A percentile compares a stretch with the other conserved stretches of the same genome.
phyloP scores from a whole-genome alignment of 2,888 invertebrate species.

The Phorcus lineatus region DNA sequence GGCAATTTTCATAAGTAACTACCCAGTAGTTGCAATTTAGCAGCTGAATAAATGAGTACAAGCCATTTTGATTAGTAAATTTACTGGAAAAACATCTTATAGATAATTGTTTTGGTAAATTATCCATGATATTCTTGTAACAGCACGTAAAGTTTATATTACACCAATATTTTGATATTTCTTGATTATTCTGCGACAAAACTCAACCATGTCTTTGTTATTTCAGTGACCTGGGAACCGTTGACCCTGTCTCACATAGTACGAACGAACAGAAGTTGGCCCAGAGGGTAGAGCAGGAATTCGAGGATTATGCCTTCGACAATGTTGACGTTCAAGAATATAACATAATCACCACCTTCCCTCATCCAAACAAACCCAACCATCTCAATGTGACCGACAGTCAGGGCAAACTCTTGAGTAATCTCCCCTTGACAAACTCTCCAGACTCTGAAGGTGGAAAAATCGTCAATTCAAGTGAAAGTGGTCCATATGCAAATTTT shows the following conservation, averaged over 20 bases:
- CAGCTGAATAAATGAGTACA: too few species aligned
- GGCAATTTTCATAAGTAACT: too few species aligned
- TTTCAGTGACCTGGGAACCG: constrained; percentile 26
- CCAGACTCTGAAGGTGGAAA: not conserved
- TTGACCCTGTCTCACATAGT: constrained; percentile 30
- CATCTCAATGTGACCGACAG: constrained; percentile 46
- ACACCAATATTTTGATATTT: too few species aligned
- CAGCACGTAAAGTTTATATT: too few species aligned
- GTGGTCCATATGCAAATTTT: not conserved
- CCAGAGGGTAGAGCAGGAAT: constrained; percentile 39
- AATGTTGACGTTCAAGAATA: constrained; percentile 52
- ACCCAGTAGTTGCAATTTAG: too few species aligned
- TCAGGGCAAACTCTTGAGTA: constrained; percentile 31
- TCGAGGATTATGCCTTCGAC: constrained; percentile 49
- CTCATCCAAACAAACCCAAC: constrained; percentile 54
- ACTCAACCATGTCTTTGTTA: not conserved
- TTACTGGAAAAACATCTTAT: too few species aligned
- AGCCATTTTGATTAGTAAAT: too few species aligned
- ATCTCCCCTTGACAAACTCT: constrained; percentile 31
- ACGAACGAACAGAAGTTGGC: constrained; percentile 36
- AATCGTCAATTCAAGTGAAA: constrained; percentile 3
- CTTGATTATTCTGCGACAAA: too few species aligned
- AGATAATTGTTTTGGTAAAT: too few species aligned
- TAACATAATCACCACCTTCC: constrained; percentile 50
- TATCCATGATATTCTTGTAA: too few species aligned